Evolutionary conservation across 2,797 vertebrate genomes (phyloP).

Genomic region (Esox lucius): DNA sequence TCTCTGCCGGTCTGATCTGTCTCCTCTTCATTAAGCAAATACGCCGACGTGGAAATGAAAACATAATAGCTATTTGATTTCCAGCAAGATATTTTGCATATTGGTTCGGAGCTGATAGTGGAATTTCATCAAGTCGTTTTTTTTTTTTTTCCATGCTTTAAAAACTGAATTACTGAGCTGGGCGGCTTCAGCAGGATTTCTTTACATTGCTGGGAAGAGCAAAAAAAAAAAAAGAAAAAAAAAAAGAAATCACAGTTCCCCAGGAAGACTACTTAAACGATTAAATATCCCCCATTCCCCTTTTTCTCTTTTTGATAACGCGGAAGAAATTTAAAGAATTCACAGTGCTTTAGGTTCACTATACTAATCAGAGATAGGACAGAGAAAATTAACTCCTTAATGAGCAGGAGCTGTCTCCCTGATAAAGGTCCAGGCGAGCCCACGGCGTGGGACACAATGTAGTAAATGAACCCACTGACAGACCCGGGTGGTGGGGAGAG

Average conservation of each 20-base stretch:
- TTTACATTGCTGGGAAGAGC: conserved; percentile 81
- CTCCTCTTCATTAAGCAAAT: conserved; percentile 99
- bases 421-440: conserved; percentile 68
- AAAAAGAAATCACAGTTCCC: conserved; percentile 71
- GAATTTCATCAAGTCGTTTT: conserved; percentile 99
- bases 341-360: conserved; percentile 78
- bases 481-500: conserved; percentile 30
- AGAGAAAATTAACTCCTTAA: conserved; percentile 80
- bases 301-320: conserved; percentile 75
- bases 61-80: conserved; percentile 99
- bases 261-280: conserved; percentile 80
- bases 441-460: conserved; percentile 5
- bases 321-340: conserved; percentile 79
- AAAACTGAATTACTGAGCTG: conserved; percentile 92
- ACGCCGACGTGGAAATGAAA: conserved; percentile 99
- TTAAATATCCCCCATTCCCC: conserved; percentile 80
- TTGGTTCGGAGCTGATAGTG: conserved; percentile 98
- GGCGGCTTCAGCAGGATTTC: conserved; percentile 80
- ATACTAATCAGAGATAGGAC: conserved; percentile 73
- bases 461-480: background rate
- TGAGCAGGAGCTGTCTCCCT: conserved; percentile 71
- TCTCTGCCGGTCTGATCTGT: conserved; percentile 91
- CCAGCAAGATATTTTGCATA: conserved; percentile 99
- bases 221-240: conserved; percentile 48
- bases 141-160: conserved; percentile 84